Evolutionary conservation across 2,888 invertebrate species (phyloP), one percentile per base, ranked within the genome.

Genomic region (Drosophila mettleri): DNA sequence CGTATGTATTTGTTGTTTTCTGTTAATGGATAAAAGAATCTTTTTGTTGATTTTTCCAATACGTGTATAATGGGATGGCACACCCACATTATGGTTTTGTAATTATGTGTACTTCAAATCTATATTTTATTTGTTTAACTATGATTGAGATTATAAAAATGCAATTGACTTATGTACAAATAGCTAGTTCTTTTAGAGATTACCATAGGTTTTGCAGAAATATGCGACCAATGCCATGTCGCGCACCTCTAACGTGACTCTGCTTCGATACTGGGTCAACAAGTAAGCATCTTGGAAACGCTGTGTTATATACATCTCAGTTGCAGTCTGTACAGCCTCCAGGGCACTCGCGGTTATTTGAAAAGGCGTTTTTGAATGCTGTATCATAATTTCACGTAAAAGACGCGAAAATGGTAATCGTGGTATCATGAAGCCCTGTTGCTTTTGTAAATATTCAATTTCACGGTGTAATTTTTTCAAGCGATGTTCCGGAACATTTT

Each of bases 301-400:
- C 70, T 93, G 92, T 0, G 92, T 91, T 3, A 94, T 10, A 69
- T 93, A 94, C 69, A 93, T 90, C 85, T 94, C 94, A 0, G 91
- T 59, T 2, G 94, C 89, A 69, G 93, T 93, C 76, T 94, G 94
- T 27, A 94, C 61, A 0, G 93, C 93, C 67, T 90, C 82, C 14
- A 94, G 53, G 0, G 94, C 93, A 1, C 74, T 39, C 0, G 48
- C 2, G 55, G 93, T 92, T 36, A 94, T 90, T 61, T 90, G 64
- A 3, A 36, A 36, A 1, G 38, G n/a, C 14, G 31, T 2, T 0
- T 14, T 10, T 1, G 72, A 52, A 12, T 80, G n/a, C 0, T 90
- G 74, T 0, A 69, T 2, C 1, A 94, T 75, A 29, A 93, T 83
- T 78, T 93, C 93, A 22, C 92, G 91, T 12, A 94, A 91, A 3